These are phyloP conservation scores for Caenorhabditis briggsae DNA, from an alignment of 1,140 invertebrate genomes.

Conservation along the genomic window DNA sequence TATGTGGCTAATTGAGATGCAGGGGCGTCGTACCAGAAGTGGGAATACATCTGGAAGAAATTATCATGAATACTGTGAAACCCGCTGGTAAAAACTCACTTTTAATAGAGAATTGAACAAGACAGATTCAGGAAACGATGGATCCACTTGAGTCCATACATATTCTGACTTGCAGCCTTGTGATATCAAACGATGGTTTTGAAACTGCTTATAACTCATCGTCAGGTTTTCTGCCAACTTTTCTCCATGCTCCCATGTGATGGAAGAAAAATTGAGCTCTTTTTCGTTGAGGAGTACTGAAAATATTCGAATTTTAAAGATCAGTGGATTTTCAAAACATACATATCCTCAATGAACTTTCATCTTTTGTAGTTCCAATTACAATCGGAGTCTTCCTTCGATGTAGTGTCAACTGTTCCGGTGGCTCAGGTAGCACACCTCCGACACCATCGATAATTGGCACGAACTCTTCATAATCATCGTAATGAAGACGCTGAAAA, in stretches of 20 bases:
- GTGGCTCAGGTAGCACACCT: conserved; percentile 75
- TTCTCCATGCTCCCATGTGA: conserved; percentile 69
- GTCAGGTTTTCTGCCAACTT: conserved; percentile 74
- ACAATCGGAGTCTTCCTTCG: conserved; percentile 74
- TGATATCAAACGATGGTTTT: conserved; percentile 74
- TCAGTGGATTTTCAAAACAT: conserved; percentile 14
- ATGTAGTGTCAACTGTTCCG: conserved; percentile 72
- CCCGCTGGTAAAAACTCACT: conserved; percentile 46
- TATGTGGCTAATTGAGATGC: conserved; percentile 73
- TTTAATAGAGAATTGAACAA: conserved; percentile 74
- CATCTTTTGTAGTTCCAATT: conserved; percentile 74
- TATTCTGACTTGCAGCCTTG: conserved; percentile 77
- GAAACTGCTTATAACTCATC: conserved; percentile 70
- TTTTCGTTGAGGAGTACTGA: conserved; percentile 77
- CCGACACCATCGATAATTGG: conserved; percentile 76
- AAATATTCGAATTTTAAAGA: conserved; percentile 56
- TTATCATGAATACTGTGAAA: not conserved
- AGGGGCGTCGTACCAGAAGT: conserved; percentile 78
- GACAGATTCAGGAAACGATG: conserved; percentile 68
- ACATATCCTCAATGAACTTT: conserved; percentile 74
- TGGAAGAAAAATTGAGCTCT: conserved; percentile 70
- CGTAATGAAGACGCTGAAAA: conserved; percentile 61
- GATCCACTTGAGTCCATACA: conserved; percentile 76
- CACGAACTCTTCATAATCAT: conserved; percentile 76
- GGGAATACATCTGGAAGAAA: conserved; percentile 76